Conservation (phyloP, 1,140 invertebrate species). For the Drepana arcuata region DNA sequence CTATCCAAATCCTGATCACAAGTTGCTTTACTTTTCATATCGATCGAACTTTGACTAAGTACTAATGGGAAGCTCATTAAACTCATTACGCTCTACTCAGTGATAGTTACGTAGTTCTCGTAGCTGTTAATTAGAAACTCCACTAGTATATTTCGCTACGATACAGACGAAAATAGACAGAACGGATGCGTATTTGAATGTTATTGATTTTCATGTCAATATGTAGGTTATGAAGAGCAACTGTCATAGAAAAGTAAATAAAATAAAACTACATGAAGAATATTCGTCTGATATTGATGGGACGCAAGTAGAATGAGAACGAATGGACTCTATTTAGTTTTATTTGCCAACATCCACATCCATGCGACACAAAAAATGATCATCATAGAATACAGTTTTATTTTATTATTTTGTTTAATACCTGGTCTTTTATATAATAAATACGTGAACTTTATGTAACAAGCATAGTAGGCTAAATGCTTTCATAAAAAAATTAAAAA, state of each 20-base stretch:
- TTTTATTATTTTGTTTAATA: not conserved
- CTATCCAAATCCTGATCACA: not conserved
- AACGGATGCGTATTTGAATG: not conserved
- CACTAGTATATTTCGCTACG: not conserved
- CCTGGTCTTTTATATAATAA: not conserved
- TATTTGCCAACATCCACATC: not conserved
- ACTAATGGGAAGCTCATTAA: too few species aligned
- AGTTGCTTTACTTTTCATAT: not conserved
- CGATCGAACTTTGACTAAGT: not conserved
- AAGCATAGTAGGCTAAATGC: too few species aligned
- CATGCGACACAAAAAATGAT: not conserved
- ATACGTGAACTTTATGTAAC: too few species aligned
- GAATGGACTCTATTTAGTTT: not conserved
- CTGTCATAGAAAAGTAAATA: not conserved
- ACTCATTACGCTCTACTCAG: too few species aligned
- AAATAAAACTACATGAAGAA: not conserved
- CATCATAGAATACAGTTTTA: not conserved
- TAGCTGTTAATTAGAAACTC: not conserved
- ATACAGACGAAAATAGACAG: not conserved
- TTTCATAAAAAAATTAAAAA: too few species aligned
- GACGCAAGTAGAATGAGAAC: not conserved
- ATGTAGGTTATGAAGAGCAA: not conserved
- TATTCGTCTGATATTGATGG: too few species aligned
- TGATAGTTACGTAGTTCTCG: too few species aligned
- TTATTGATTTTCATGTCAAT: not conserved